These are phyloP conservation scores for Pammene fasciana DNA, from an alignment of 2,888 invertebrate genomes.

Conservation along the genomic window DNA sequence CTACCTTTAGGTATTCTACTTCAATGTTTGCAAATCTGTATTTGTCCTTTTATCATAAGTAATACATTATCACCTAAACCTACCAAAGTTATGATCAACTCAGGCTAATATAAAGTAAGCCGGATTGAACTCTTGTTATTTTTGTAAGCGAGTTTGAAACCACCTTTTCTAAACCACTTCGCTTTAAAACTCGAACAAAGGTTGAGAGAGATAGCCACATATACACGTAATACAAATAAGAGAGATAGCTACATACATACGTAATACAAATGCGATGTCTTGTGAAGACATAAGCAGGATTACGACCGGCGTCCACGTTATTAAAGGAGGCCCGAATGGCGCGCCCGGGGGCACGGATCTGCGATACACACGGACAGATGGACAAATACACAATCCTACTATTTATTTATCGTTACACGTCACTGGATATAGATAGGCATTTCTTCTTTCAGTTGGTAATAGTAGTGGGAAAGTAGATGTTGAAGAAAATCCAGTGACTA, in stretches of 20 bases:
- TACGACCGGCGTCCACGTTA: constrained; percentile 66
- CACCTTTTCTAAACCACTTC: neutral
- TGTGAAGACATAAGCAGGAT: constrained; percentile 49
- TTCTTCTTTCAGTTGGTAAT: too few relatives aligned
- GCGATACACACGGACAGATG: constrained; percentile 43
- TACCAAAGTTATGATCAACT: too few relatives aligned
- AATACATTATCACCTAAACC: too few relatives aligned
- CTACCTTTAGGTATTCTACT: too few relatives aligned
- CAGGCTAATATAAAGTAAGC: too few relatives aligned
- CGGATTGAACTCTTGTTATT: neutral
- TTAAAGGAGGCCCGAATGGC: constrained; percentile 58
- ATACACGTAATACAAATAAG: neutral
- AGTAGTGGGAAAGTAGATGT: too few relatives aligned
- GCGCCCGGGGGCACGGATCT: constrained; percentile 54
- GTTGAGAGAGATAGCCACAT: neutral
- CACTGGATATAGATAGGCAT: too few relatives aligned
- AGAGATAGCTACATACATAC: constrained; percentile 4
- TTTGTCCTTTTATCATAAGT: too few relatives aligned
- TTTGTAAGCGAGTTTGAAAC: neutral
- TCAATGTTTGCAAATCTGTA: too few relatives aligned
- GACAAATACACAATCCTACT: neutral
- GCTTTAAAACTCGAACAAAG: neutral
- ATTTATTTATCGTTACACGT: too few relatives aligned
- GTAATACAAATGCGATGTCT: constrained; percentile 31
- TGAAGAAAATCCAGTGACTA: too few relatives aligned